A percentile compares a stretch with the other conserved stretches of the same genome.
phyloP scores from a whole-genome alignment of 2,888 invertebrate species.

The Drosophila eohydei region DNA sequence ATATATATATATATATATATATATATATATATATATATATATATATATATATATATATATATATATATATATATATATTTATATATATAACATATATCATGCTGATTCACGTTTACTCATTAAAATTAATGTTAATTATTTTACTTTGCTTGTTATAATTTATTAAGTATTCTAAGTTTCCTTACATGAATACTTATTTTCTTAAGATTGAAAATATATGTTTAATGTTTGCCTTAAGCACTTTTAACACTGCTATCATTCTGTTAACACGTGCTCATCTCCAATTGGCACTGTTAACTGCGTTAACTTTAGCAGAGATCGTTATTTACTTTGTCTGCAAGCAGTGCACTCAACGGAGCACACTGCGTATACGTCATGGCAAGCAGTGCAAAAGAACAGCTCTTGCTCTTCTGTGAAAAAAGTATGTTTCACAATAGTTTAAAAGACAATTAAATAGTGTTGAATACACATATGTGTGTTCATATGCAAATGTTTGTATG shows the following conservation, averaged over 20 bases:
- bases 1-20: background rate
- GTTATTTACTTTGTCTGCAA: slow-evolving; percentile 15
- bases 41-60: too few species aligned
- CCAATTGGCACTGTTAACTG: slow-evolving; percentile 23
- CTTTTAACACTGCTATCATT: background rate
- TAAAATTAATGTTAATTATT: background rate
- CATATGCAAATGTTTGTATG: background rate
- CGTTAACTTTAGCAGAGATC: slow-evolving; percentile 25
- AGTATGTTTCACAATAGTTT: slow-evolving; percentile 11
- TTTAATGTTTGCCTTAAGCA: background rate
- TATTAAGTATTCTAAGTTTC: too few species aligned
- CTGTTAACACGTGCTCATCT: slow-evolving; percentile 10
- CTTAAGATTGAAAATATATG: too few species aligned
- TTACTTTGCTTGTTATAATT: background rate
- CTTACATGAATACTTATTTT: too few species aligned
- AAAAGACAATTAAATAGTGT: slow-evolving; percentile 25
- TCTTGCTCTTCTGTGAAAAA: background rate
- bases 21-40: background rate
- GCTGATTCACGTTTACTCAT: background rate
- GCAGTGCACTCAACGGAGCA: slow-evolving; percentile 26
- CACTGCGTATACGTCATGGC: slow-evolving; percentile 43
- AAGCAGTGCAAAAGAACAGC: slow-evolving; percentile 28
- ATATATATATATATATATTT: background rate
- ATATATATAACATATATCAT: background rate
- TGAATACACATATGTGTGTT: background rate